Base-by-base conservation (phyloP, 2,113 vertebrate species). In the Neolamprologus sp. region DNA sequence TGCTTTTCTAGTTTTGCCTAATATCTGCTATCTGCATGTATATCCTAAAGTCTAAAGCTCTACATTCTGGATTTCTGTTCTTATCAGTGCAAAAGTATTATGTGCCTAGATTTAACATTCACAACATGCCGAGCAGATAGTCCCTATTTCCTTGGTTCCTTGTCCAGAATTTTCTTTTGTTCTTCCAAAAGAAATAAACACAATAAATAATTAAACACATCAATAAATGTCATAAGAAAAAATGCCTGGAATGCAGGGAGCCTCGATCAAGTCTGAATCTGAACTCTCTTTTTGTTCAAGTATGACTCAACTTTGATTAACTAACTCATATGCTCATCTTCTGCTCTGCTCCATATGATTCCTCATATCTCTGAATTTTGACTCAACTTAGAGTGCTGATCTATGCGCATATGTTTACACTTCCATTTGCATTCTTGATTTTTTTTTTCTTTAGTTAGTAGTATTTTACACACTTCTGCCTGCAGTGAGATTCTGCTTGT, bases 391-490 rank as follows among this genome's bases (percentile, higher is more conserved):
- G 17, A 9, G 49, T 55, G 13, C 78, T 14, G 71, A 51, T 49
- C 14, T 45, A 31, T 49, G 79, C 11, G 80, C 11, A 7, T 68
- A 53, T 75, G 4, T 19, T 81, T 81, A 68, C 23, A 14, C n/a
- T 63, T 28, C 9, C 42, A 82, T 79, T 65, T 63, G 31, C 31
- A 65, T 65, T 37, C 60, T 65, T 65, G 10, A 23, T 35, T 89
- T 94, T 93, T 92, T 93, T 91, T 88, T 89, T 94, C 91, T 91
- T 90, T 83, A 89, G 89, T 75, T 5, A 3, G 54, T 82, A 35
- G 31, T 85, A 47, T 13, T 84, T 81, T 35, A 55, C 71, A 19
- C 31, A 51, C 5, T 85, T 58, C 55, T 73, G 71, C 40, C 37
- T 54, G 80, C 80, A 75, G 63, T 85, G 45, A 82, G 47, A 85